Evolutionary conservation across 1,140 invertebrate species (phyloP).

Genomic region (Drosophila mauritiana): DNA sequence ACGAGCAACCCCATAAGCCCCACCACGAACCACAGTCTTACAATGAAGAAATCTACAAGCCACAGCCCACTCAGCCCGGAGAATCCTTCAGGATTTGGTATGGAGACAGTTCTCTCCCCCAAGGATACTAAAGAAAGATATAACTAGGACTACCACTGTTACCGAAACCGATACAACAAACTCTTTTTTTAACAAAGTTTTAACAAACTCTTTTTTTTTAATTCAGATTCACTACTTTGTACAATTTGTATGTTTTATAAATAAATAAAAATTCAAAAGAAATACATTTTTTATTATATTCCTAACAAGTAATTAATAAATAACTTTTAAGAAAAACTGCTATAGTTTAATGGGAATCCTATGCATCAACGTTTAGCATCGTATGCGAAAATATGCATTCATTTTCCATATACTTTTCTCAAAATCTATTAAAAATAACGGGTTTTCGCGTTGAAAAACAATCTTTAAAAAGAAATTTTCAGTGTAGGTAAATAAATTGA

Average conservation of each 20-base stretch:
- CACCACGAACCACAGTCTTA: not conserved
- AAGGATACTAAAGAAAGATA: constrained; percentile 21
- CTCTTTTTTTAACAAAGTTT: too few species aligned
- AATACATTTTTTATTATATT: not conserved
- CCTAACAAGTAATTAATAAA: not conserved
- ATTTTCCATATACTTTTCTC: too few species aligned
- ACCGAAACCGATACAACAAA: not conserved
- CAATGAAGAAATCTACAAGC: not conserved
- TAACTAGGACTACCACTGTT: not conserved
- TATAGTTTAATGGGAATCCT: too few species aligned
- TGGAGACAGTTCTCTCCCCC: constrained; percentile 5
- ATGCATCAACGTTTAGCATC: too few species aligned
- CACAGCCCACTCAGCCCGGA: constrained; percentile 9
- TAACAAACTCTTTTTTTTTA: not conserved
- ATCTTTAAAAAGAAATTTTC: too few species aligned
- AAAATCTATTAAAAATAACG: too few species aligned
- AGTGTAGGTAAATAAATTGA: too few species aligned
- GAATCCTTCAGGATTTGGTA: constrained; percentile 44
- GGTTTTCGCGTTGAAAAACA: too few species aligned
- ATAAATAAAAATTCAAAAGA: not conserved
- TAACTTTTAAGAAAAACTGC: too few species aligned
- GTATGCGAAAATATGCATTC: too few species aligned
- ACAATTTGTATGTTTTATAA: not conserved
- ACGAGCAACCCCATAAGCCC: constrained; percentile 1
- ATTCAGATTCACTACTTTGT: not conserved